phyloP scores from a whole-genome alignment of 2,797 vertebrate species.

The Spinus olivaceus region DNA sequence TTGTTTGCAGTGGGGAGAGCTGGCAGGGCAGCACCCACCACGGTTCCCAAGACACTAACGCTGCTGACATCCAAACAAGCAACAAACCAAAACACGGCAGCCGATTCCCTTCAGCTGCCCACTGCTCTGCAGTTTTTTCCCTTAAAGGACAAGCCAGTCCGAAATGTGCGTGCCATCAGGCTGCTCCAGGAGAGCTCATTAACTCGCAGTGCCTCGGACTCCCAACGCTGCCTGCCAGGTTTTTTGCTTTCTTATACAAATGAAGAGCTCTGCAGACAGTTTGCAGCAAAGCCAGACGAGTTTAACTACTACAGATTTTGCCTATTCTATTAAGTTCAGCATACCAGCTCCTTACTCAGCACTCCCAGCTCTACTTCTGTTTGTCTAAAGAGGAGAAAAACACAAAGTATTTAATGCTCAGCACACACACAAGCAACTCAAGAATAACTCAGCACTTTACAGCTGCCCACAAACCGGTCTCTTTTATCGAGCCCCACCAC shows the following conservation, averaged over 20 bases:
- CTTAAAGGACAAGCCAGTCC: conserved; percentile 45
- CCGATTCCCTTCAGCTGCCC: conserved; percentile 3
- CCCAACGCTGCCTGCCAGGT: not conserved
- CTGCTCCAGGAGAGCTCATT: not conserved
- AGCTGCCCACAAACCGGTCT: not conserved
- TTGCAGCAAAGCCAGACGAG: not conserved
- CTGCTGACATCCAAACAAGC: not conserved
- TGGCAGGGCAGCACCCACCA: not conserved
- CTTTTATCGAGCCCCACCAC: not conserved
- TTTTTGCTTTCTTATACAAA: not conserved
- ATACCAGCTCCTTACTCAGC: not conserved
- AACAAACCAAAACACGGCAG: not conserved
- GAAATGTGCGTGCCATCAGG: not conserved
- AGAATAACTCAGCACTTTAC: not conserved
- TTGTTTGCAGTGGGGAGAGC: not conserved
- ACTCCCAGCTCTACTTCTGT: not conserved
- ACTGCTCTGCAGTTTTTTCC: conserved; percentile 20
- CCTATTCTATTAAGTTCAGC: not conserved
- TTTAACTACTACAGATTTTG: not conserved
- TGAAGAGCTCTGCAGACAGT: not conserved
- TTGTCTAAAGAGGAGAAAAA: not conserved
- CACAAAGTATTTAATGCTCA: not conserved
- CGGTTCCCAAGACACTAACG: not conserved
- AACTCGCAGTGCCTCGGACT: not conserved
- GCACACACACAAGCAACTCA: not conserved